Conservation (phyloP, 2,797 vertebrate genomes). For the Dermochelys coriacea region DNA sequence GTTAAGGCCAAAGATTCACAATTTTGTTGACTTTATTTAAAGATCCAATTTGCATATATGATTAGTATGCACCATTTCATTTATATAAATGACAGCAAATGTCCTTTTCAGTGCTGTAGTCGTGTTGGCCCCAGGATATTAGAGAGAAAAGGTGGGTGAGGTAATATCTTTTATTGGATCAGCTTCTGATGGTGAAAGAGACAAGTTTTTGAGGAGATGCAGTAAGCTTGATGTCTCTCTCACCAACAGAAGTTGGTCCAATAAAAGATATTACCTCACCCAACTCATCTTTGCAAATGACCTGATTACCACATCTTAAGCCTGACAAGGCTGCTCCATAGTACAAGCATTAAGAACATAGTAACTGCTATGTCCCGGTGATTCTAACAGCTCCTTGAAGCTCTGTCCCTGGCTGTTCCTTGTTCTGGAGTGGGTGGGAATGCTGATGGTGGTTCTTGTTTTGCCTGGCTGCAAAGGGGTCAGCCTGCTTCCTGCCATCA, state of each 20-base stretch:
- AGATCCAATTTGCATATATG: conserved; percentile 1
- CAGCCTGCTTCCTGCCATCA: background rate
- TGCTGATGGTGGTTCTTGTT: background rate
- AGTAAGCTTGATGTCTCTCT: background rate
- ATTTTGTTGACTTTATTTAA: background rate
- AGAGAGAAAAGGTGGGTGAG: background rate
- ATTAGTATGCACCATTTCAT: background rate
- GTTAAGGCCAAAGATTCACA: background rate
- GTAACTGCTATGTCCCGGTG: background rate
- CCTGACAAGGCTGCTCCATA: background rate
- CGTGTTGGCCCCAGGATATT: background rate
- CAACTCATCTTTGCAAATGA: background rate
- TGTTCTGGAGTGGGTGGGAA: background rate
- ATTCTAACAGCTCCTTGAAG: background rate
- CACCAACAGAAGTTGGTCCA: background rate
- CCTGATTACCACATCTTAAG: background rate
- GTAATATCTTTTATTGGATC: background rate
- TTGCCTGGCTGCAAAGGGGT: background rate
- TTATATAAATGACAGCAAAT: background rate
- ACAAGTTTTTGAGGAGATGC: background rate
- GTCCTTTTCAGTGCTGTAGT: background rate
- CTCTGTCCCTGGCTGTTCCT: background rate
- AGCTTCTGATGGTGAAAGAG: background rate
- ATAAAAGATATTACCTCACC: background rate
- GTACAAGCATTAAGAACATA: background rate